phyloP scores from a whole-genome alignment of 2,113 vertebrate species.

The Neodontobutis hainanensis region DNA sequence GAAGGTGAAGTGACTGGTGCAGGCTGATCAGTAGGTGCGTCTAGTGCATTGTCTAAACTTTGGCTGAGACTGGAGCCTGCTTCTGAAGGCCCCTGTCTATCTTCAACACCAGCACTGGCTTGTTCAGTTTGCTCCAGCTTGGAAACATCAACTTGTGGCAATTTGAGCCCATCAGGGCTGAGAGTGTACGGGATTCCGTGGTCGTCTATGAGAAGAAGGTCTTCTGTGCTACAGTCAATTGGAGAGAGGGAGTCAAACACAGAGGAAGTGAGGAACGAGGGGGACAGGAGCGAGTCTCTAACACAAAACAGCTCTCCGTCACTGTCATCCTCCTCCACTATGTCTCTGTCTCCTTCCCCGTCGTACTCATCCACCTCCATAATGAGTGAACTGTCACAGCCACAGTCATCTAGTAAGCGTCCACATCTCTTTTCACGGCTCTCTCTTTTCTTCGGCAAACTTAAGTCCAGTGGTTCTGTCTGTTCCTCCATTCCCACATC shows the following conservation, averaged over 20 bases:
- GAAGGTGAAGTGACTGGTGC: slow-evolving; percentile 25
- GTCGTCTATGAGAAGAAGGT: slow-evolving; percentile 80
- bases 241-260: slow-evolving; percentile 45
- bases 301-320: slow-evolving; percentile 2
- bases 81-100: slow-evolving; percentile 16
- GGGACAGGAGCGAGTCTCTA: slow-evolving; percentile 36
- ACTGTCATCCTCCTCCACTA: slow-evolving; percentile 72
- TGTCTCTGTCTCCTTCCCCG: slow-evolving; percentile 71
- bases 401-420: slow-evolving; percentile 55
- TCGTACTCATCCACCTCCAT: slow-evolving; percentile 83
- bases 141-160: slow-evolving; percentile 69
- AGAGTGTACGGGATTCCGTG: slow-evolving; percentile 81
- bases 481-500: slow-evolving; percentile 49
- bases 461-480: slow-evolving; percentile 76
- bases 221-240: slow-evolving; percentile 55
- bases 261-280: slow-evolving; percentile 51
- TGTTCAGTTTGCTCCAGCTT: slow-evolving; percentile 24
- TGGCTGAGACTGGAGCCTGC: slow-evolving; percentile 34
- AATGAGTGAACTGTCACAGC: slow-evolving; percentile 69
- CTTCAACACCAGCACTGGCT: slow-evolving; percentile 15
- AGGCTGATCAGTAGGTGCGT: slow-evolving; percentile 32
- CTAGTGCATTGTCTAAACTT: slow-evolving; percentile 47
- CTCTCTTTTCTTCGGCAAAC: slow-evolving; percentile 72
- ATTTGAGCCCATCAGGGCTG: slow-evolving; percentile 74
- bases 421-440: slow-evolving; percentile 43